These are phyloP conservation scores for Meiosimyza platycephala DNA, from an alignment of 2,888 invertebrate species.

Conservation along the genomic window DNA sequence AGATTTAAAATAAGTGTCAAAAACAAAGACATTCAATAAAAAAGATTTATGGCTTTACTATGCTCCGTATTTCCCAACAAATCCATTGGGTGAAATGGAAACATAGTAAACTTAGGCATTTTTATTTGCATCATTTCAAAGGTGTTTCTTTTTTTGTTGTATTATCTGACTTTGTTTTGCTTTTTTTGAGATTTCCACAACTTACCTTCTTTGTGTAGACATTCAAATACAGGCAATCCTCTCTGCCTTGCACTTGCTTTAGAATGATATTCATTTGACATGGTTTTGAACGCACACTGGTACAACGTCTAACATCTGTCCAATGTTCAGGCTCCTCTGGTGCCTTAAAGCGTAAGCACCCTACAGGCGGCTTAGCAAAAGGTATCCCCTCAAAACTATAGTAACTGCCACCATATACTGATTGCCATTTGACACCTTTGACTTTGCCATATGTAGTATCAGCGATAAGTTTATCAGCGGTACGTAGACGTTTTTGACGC, in stretches of 20 bases:
- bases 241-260: constrained; percentile 67
- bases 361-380: constrained; percentile 65
- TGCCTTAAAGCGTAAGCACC: constrained; percentile 65
- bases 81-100: too few relatives aligned
- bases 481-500: constrained; percentile 60
- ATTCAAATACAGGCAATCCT: constrained; percentile 71
- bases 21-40: neutral
- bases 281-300: constrained; percentile 60
- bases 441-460: constrained; percentile 63
- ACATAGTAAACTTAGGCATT: too few relatives aligned
- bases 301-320: constrained; percentile 66
- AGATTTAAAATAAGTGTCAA: neutral
- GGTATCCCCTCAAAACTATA: constrained; percentile 65
- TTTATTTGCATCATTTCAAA: too few relatives aligned
- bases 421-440: constrained; percentile 63
- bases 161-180: too few relatives aligned
- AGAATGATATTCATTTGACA: constrained; percentile 63
- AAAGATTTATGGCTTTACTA: too few relatives aligned
- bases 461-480: constrained; percentile 61
- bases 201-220: constrained; percentile 65
- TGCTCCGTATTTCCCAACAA: too few relatives aligned
- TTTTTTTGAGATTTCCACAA: neutral
- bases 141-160: too few relatives aligned
- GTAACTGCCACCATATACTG: constrained; percentile 61
- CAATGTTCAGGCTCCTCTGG: constrained; percentile 67